Evolutionary conservation across 2,113 vertebrate genomes (phyloP), one percentile per base, ranked within the genome.

Genomic region (Odobenus rosmarus): DNA sequence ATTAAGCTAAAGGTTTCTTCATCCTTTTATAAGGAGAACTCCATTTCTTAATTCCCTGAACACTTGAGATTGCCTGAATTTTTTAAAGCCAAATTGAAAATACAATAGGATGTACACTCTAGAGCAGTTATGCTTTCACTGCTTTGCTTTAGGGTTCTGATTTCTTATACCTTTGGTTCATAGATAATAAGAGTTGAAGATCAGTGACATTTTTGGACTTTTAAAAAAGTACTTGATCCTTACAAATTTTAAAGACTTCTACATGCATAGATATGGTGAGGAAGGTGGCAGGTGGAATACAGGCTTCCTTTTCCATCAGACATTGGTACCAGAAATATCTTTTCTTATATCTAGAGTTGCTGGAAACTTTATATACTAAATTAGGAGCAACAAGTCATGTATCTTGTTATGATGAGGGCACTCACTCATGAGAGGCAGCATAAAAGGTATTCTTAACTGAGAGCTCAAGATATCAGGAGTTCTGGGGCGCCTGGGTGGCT

Each of bases 51-150:
- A n/a, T 85, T 89, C 87, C 36, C 39, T 79, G 61, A 86, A 82
- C 89, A 36, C 24, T 59, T 42, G n/a, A 64, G 46, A 88, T 39
- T 77, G 7, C 26, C 42, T 92, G 39, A 69, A 88, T 81, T 91
- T 97, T 71, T 90, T 91, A 93, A 6, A 64, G 21, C 0, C 59
- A 89, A 88, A 95, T 13, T 81, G 55, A 88, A 92, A 88, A 96
- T 81, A 93, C 69, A 97, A 64, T 42, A 82, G 33, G 82, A 55
- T 39, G 0, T 81, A 24, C 33, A 93, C 81, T 96, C 57, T 86
- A 91, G 46, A 92, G 23, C 7, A 93, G 51, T 76, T 94, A 84
- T 72, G 23, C 7, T 93, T 95, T 46, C 23, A 72, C 19, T 86
- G 7, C 7, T 64, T 92, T 94, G 39, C 53, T 28, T 64, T 94